Evolutionary conservation across 2,888 invertebrate genomes (phyloP), one percentile per base, ranked within the genome.

Genomic region (Amphipoea lucens): DNA sequence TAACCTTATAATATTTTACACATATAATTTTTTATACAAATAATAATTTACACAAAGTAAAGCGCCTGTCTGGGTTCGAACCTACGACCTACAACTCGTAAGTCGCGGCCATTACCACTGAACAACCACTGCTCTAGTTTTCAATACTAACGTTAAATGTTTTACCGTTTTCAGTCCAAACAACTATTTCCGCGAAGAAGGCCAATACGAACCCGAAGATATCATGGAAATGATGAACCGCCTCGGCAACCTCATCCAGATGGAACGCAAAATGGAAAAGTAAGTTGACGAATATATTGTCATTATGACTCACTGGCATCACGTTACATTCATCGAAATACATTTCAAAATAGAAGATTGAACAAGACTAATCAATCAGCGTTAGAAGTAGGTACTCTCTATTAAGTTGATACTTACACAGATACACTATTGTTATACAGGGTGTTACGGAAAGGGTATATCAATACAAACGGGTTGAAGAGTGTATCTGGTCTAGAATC

Each of bases 191-290:
- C 97, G 97, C 86, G 97, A 97, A 1, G 97, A 97, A 57, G 96
- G 97, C 88, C 97, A 98, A 79, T 98, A 98, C 89, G 98, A 98
- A 90, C 98, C 98, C 0, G 98, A 98, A 94, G 98, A 98, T 82
- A 97, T 98, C 84, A 95, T 98, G 96, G 98, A 98, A 90, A 97
- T 98, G 95, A 96, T 98, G 92, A 98, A 98, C 90, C 98, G 98
- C 92, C 97, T 98, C 91, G 98, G 98, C 88, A 98, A 98, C 95
- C 98, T 98, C 89, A 97, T 98, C 86, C 97, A 98, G 91, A 97
- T 98, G 88, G 98, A 98, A 92, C 97, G 98, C 92, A 98, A 98
- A 94, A 97, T 98, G 94, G 98, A 98, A 95, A 98, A 98, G 98
- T 98, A 95, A 97, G 98, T 97, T 65, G 62, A 70, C 1, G 5